Evolutionary conservation across 2,797 vertebrate genomes (phyloP), one percentile per base, ranked within the genome.

Genomic region (Denticeps clupeoides): DNA sequence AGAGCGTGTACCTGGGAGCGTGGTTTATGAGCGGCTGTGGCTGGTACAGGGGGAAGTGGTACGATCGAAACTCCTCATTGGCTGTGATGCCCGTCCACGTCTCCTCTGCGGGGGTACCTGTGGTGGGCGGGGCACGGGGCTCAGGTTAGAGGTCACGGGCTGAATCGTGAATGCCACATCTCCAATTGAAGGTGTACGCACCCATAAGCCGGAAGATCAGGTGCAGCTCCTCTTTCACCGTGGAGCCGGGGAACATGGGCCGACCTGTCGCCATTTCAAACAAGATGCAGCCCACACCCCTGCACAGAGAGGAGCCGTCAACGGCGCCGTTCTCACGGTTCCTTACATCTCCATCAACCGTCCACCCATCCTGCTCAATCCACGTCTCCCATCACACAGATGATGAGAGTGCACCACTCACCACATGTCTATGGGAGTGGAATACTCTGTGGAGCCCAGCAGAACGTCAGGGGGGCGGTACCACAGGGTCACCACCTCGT

Each of bases 341-440:
- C n/a, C n/a, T n/a, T n/a, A n/a, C n/a, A n/a, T n/a, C n/a, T n/a
- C n/a, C n/a, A n/a, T n/a, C n/a, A n/a, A n/a, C n/a, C n/a, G n/a
- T n/a, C n/a, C n/a, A n/a, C n/a, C n/a, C n/a, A n/a, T n/a, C n/a
- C n/a, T n/a, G n/a, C n/a, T n/a, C n/a, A n/a, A n/a, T n/a, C n/a
- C n/a, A n/a, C n/a, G n/a, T n/a, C n/a, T n/a, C n/a, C n/a, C n/a
- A n/a, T n/a, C n/a, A n/a, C n/a, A n/a, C n/a, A n/a, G n/a, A n/a
- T n/a, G n/a, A n/a, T n/a, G n/a, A n/a, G n/a, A n/a, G n/a, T n/a
- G n/a, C n/a, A n/a, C n/a, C 35, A 16, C 87, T 88, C 67, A 97
- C 93, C 93, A 97, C 92, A 97, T 92, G 64, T 97, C 92, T 1
- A 96, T 91, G 60, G 89, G 92, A 1, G 91, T 97, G 48, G 92